Conservation (phyloP, 2,113 vertebrate genomes). For the Ibidorhyncha struthersii region DNA sequence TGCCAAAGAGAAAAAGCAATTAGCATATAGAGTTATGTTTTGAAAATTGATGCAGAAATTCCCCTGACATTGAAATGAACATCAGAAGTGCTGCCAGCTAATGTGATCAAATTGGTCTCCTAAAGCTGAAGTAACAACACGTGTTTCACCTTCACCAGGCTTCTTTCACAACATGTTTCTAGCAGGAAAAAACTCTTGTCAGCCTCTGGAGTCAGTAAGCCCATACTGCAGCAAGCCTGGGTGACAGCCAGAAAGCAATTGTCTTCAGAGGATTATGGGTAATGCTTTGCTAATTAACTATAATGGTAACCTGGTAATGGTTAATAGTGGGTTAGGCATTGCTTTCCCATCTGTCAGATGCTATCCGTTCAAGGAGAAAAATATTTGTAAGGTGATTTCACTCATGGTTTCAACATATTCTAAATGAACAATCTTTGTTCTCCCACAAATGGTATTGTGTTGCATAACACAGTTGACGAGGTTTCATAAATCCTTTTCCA, state of each 20-base stretch:
- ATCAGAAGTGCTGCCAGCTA: constrained; percentile 22
- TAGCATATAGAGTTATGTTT: constrained; percentile 1
- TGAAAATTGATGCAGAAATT: constrained; percentile 54
- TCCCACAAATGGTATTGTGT: constrained; percentile 49
- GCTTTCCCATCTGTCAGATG: constrained; percentile 44
- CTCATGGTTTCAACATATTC: constrained; percentile 53
- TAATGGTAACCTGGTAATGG: constrained; percentile 34
- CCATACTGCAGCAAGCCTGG: constrained; percentile 10
- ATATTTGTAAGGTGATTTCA: constrained; percentile 69
- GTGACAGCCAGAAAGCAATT: constrained; percentile 41
- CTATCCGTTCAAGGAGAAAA: constrained; percentile 61
- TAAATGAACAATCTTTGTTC: constrained; percentile 56
- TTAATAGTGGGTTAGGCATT: constrained; percentile 46
- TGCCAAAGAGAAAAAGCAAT: constrained; percentile 45
- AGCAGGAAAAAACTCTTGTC: not conserved
- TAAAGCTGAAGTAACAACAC: not conserved
- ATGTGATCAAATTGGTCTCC: constrained; percentile 2
- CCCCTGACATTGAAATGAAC: constrained; percentile 28
- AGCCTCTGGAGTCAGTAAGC: constrained; percentile 1
- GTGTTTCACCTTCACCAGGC: constrained; percentile 1
- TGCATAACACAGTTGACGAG: constrained; percentile 56
- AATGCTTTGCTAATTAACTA: constrained; percentile 44
- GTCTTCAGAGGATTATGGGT: constrained; percentile 45
- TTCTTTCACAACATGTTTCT: not conserved
- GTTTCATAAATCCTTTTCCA: constrained; percentile 62